These are phyloP conservation scores for Drosophila navojoa DNA, from an alignment of 1,140 invertebrate species.

Conservation along the genomic window DNA sequence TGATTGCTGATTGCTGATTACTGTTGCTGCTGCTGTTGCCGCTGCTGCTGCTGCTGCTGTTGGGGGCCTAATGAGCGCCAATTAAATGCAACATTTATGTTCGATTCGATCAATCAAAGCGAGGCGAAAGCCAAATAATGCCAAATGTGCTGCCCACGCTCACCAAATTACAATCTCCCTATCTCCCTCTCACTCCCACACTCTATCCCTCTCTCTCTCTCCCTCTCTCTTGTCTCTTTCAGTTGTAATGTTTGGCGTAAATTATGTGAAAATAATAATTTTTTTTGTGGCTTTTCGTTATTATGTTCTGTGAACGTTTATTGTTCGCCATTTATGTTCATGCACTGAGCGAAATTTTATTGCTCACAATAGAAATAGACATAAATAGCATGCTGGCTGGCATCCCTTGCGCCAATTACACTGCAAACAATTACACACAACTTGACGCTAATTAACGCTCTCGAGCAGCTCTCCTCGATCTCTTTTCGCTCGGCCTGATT, in stretches of 20 bases:
- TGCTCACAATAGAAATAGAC: neutral
- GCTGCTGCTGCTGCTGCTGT: neutral
- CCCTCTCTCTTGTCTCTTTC: conserved; percentile 1
- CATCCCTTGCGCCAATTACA: neutral
- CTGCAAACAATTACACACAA: neutral
- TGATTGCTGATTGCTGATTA: conserved; percentile 6
- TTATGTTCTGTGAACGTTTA: conserved; percentile 32
- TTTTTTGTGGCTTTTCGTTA: conserved; percentile 32
- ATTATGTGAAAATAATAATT: conserved; percentile 75
- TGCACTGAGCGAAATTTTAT: conserved; percentile 29
- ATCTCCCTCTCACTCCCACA: neutral
- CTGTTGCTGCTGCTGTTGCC: neutral
- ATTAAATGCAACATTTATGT: conserved; percentile 71
- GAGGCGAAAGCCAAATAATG: neutral
- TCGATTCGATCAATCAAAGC: conserved; percentile 64
- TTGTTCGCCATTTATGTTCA: conserved; percentile 39
- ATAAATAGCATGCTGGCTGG: no score
- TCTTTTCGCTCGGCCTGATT: no score
- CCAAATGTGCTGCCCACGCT: conserved; percentile 1
- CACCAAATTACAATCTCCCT: no score
- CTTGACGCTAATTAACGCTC: no score
- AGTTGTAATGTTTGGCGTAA: conserved; percentile 49
- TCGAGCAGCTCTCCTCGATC: neutral
- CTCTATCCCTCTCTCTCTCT: neutral
- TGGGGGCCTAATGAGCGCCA: conserved; percentile 61